phyloP scores from a whole-genome alignment of 2,797 vertebrate genomes.

The Varecia variegata region DNA sequence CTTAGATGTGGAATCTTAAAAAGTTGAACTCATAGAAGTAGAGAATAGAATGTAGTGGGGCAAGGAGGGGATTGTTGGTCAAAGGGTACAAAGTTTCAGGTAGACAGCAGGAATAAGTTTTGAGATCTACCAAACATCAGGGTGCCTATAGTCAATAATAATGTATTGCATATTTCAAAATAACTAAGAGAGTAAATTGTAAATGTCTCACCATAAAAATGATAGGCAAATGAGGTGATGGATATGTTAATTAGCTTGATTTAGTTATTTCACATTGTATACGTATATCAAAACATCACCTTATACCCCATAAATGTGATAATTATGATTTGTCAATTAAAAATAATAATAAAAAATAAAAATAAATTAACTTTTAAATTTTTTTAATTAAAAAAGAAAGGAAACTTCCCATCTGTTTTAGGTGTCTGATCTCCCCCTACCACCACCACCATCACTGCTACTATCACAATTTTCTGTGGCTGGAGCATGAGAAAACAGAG shows the following conservation, averaged over 20 bases:
- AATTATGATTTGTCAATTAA: too few relatives aligned
- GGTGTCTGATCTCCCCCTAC: neutral
- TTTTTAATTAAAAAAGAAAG: neutral
- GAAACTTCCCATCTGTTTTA: neutral
- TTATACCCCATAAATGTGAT: too few relatives aligned
- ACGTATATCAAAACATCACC: too few relatives aligned
- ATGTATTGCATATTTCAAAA: neutral
- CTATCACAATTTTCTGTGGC: neutral
- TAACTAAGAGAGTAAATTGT: neutral
- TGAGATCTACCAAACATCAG: neutral
- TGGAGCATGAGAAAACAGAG: neutral
- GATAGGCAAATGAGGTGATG: too few relatives aligned
- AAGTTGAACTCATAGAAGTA: neutral
- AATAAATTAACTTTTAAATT: too few relatives aligned
- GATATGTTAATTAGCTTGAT: too few relatives aligned
- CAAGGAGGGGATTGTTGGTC: neutral
- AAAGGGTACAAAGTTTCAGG: neutral
- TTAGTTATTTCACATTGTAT: too few relatives aligned
- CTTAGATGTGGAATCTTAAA: neutral
- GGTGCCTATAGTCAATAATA: neutral
- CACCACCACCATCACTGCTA: accelerated
- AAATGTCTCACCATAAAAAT: neutral
- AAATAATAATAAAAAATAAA: too few relatives aligned
- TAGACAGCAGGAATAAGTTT: neutral
- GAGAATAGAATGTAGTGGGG: neutral